phyloP scores from a whole-genome alignment of 2,888 invertebrate genomes.

The Choreutis nemorana region DNA sequence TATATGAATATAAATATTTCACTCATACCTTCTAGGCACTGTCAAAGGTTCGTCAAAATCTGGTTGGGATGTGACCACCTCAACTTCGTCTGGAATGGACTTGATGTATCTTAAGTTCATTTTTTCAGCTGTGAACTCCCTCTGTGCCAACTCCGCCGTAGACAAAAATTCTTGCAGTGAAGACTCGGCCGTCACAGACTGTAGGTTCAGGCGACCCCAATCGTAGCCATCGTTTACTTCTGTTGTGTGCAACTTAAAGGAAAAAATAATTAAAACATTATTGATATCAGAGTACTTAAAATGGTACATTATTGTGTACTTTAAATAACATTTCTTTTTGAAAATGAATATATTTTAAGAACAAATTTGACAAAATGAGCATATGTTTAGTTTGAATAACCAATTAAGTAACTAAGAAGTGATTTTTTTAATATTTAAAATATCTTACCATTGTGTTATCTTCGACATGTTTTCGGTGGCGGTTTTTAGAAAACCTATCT shows the following conservation, averaged over 20 bases:
- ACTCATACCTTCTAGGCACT: conserved; percentile 81
- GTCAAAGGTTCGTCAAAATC: conserved; percentile 54
- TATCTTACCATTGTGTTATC: conserved; percentile 76
- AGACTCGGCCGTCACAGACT: conserved; percentile 95
- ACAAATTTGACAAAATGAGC: conserved; percentile 6
- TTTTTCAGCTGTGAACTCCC: conserved; percentile 93
- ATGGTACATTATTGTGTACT: conserved; percentile 4
- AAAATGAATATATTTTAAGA: conserved; percentile 5
- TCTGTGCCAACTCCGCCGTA: conserved; percentile 93
- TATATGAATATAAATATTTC: conserved; percentile 1
- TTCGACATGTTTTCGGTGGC: conserved; percentile 70
- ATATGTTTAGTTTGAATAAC: too few relatives aligned
- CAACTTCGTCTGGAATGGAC: conserved; percentile 40
- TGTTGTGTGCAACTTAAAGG: conserved; percentile 78
- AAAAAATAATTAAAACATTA: conserved; percentile 3
- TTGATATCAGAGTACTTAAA: conserved; percentile 5
- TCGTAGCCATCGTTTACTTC: conserved; percentile 91
- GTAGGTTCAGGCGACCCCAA: conserved; percentile 88
- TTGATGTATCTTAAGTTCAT: conserved; percentile 74
- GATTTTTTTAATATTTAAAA: neutral
- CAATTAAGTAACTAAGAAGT: conserved; percentile 2
- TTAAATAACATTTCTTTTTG: neutral
- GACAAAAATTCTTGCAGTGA: conserved; percentile 95
- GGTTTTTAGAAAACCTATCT: conserved; percentile 74
- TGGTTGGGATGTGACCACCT: conserved; percentile 44